phyloP scores from a whole-genome alignment of 2,888 invertebrate species.

The Hoplodrina ambigua region DNA sequence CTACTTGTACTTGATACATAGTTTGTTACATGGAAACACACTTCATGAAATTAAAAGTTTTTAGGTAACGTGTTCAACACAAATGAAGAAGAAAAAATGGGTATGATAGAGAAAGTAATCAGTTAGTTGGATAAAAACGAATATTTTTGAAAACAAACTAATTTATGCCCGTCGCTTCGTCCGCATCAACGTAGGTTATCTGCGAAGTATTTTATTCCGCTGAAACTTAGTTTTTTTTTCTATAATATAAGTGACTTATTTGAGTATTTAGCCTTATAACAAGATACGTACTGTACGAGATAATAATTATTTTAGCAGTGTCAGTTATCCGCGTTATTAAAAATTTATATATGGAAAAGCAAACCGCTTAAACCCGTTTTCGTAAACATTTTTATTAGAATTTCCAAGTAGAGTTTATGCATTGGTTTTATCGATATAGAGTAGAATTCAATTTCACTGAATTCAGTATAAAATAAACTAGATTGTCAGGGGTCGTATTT shows the following conservation, averaged over 20 bases:
- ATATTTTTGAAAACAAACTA: neutral
- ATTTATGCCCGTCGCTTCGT: too few species aligned
- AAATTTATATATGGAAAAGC: constrained; percentile 31
- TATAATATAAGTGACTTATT: too few species aligned
- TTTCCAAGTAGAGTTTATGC: constrained; percentile 71
- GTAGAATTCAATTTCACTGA: constrained; percentile 75
- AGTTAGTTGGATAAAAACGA: neutral
- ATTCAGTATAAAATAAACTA: constrained; percentile 78
- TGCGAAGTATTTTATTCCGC: too few species aligned
- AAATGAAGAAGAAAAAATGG: neutral
- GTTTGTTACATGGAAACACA: too few species aligned
- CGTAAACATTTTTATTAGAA: constrained; percentile 74
- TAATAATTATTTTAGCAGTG: neutral
- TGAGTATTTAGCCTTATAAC: too few species aligned
- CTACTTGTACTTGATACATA: too few species aligned
- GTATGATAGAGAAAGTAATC: neutral
- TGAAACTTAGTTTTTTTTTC: too few species aligned
- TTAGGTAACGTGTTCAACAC: neutral
- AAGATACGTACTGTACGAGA: neutral
- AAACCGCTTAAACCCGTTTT: constrained; percentile 61
- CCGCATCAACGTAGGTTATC: too few species aligned
- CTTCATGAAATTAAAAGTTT: neutral
- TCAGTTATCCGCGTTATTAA: constrained; percentile 5
- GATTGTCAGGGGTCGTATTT: constrained; percentile 75
- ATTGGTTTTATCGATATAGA: constrained; percentile 70